Base-by-base conservation (phyloP, 1,140 invertebrate genomes). In the Mactra quadrangularis region DNA sequence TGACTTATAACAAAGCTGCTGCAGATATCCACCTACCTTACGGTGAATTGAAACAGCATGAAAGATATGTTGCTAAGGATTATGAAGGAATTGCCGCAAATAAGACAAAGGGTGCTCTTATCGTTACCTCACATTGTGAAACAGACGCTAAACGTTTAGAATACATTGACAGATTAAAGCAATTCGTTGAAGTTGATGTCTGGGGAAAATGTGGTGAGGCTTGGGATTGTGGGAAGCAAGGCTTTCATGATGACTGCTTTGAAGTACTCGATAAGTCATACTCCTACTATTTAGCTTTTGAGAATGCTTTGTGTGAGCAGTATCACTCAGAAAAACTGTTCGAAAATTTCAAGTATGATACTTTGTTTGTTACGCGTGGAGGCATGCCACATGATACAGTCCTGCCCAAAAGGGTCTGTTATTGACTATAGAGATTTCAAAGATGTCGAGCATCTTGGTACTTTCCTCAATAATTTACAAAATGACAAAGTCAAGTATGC, bases 161-260 rank as follows among this genome's bases (percentile, higher is more conserved):
- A 3, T 71, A 53, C 31, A 31, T 71, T 15, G n/a, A 53, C 7
- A 6, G n/a, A 31, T 27, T 71, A n/a, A 29, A 33, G 15, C 52
- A 53, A 53, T 71, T 31, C 47, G 31, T 53, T 53, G 68, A 71
- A 7, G 68, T 71, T 11, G 50, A 52, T 6, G 68, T 71, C 6
- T 41, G 47, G 19, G 66, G 66, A 45, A 25, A 25, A 50, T 70
- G 66, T 70, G 66, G 66, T 2, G 53, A 52, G 13, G 22, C 22
- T 4, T 71, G 45, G 50, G 29, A 53, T 29, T 71, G 68, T 27
- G 68, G 68, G 4, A 25, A 6, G 19, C 41, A 31, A 7, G 50
- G 19, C 25, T 19, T 72, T 15, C 68, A 72, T 35, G 68, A 72
- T 31, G 31, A 72, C 25, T 72, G 68, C 31, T 68, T 68, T 47